Conservation (phyloP, 2,797 vertebrate genomes). For the Salmo trutta region DNA sequence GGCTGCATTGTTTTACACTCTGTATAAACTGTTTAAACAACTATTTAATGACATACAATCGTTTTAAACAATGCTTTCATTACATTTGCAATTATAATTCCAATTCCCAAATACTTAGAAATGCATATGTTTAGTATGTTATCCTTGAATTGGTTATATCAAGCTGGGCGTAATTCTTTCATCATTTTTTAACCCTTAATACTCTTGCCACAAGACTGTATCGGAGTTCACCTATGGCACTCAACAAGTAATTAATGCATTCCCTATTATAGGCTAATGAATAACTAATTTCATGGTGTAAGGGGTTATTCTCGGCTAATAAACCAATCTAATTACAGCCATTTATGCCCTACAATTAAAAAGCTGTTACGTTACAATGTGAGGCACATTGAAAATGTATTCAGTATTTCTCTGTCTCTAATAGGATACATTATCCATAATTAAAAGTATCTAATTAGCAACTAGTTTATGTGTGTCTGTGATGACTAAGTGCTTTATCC, state of each 20-base stretch:
- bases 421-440: conserved; percentile 36
- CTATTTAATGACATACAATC: conserved; percentile 23
- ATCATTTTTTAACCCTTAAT: background rate
- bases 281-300: conserved; percentile 34
- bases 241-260: conserved; percentile 40
- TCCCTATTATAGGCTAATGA: conserved; percentile 23
- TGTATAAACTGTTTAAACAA: background rate
- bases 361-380: background rate
- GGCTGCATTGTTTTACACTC: conserved; percentile 30
- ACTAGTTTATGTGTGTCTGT: conserved; percentile 9
- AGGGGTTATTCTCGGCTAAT: conserved; percentile 35
- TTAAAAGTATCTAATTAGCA: conserved; percentile 51
- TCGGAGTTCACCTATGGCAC: conserved; percentile 5
- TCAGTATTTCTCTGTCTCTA: conserved; percentile 13
- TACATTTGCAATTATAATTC: conserved; percentile 48
- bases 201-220: background rate
- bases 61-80: conserved; percentile 9
- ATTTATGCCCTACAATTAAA: conserved; percentile 48
- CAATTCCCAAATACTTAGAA: conserved; percentile 5
- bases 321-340: conserved; percentile 37
- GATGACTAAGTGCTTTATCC: background rate
- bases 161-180: background rate
- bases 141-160: background rate
- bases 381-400: conserved; percentile 7
- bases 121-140: background rate